Conservation (phyloP, 2,888 invertebrate genomes). For the Elysia crispata region DNA sequence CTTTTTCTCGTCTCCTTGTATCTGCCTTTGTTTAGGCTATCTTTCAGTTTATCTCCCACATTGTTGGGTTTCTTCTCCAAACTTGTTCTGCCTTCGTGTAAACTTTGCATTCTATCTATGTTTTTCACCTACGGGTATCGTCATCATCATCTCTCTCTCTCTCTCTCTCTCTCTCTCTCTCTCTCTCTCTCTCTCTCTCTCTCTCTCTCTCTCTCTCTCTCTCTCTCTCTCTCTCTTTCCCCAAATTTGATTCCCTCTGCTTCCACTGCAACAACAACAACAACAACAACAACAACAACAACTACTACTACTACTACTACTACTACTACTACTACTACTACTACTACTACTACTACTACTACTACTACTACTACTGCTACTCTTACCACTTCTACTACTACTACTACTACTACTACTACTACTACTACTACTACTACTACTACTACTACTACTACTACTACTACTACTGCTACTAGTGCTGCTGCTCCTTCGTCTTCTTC, state of each 20-base stretch:
- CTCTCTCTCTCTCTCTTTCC: neutral
- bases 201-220: constrained; percentile 34
- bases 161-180: constrained; percentile 29
- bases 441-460: neutral
- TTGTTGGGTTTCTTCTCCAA: no score
- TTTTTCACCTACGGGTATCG: no score
- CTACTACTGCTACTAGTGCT: neutral
- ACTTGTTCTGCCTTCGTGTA: no score
- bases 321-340: constrained; percentile 4
- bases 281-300: neutral
- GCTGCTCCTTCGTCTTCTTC: neutral
- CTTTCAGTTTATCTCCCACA: no score
- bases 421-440: neutral
- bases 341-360: constrained; percentile 4
- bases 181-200: constrained; percentile 7
- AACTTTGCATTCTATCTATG: no score
- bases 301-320: neutral
- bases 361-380: no score
- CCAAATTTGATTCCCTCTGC: neutral
- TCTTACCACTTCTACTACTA: no score
- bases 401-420: neutral
- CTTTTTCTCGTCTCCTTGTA: no score
- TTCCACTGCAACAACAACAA: neutral
- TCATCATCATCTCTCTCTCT: constrained; percentile 32
- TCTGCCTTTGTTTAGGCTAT: no score